Conservation (phyloP, 2,797 vertebrate species). For the Phylloscopus collybita region DNA sequence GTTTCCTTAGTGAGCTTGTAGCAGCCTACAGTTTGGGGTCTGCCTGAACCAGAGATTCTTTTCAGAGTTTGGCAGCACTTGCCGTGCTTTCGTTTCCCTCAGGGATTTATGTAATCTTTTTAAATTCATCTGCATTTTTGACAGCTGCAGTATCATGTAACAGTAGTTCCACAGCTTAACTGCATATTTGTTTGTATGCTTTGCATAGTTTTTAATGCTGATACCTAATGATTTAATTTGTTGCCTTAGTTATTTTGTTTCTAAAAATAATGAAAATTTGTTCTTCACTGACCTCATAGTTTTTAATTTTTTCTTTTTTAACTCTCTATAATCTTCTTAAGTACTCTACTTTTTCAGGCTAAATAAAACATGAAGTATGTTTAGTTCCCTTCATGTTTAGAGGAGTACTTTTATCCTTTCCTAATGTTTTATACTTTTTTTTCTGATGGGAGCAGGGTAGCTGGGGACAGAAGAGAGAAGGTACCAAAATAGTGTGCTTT, state of each 20-base stretch:
- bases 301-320: neutral
- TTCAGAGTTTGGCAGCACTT: neutral
- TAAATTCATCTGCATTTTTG: neutral
- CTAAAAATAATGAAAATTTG: neutral
- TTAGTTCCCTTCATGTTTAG: neutral
- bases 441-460: neutral
- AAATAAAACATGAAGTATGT: neutral
- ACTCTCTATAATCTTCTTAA: neutral
- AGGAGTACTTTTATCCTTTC: neutral
- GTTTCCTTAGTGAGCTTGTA: neutral
- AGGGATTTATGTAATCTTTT: neutral
- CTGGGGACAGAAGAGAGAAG: neutral
- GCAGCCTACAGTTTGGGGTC: neutral
- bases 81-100: neutral
- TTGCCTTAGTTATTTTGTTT: neutral
- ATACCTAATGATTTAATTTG: neutral
- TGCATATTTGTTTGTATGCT: neutral
- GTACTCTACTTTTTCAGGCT: neutral
- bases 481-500: neutral
- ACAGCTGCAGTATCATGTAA: neutral
- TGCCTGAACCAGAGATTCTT: neutral
- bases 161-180: neutral
- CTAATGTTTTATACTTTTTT: neutral
- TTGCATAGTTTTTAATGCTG: neutral
- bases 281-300: neutral